Evolutionary conservation across 2,888 invertebrate species (phyloP).

Genomic region (Eucera pruinosa): DNA sequence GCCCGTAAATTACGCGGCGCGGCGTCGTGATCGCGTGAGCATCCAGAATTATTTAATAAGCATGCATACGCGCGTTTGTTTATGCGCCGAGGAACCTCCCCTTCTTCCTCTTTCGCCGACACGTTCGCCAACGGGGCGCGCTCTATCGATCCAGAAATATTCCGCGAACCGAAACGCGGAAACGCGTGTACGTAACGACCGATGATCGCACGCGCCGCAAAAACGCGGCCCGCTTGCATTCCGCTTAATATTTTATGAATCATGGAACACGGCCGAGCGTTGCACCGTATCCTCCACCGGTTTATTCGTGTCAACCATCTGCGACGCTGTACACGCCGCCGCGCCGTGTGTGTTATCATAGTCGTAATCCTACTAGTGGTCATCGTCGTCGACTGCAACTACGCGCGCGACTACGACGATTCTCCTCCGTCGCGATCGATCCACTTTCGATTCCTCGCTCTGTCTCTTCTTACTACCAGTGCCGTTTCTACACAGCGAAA

Average conservation of each 20-base stretch:
- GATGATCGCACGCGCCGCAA: slow-evolving; percentile 25
- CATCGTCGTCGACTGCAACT: too few species aligned
- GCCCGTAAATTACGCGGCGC: slow-evolving; percentile 24
- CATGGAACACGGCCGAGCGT: slow-evolving; percentile 37
- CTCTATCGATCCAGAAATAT: slow-evolving; percentile 44
- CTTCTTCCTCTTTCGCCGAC: neutral
- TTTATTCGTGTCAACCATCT: slow-evolving; percentile 70
- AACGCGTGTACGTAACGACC: slow-evolving; percentile 18
- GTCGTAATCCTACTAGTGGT: neutral
- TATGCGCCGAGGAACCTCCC: slow-evolving; percentile 26
- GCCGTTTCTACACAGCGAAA: too few species aligned
- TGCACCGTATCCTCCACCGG: slow-evolving; percentile 33
- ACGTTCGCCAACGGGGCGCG: too few species aligned
- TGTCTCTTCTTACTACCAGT: neutral
- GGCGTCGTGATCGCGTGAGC: slow-evolving; percentile 50
- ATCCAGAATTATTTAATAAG: slow-evolving; percentile 53
- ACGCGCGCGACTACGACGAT: neutral
- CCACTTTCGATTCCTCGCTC: slow-evolving; percentile 44
- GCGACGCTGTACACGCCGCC: slow-evolving; percentile 5
- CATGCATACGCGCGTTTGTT: slow-evolving; percentile 49
- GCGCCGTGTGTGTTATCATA: slow-evolving; percentile 12
- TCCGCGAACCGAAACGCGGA: slow-evolving; percentile 54
- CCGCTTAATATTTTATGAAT: slow-evolving; percentile 63
- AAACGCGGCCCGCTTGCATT: slow-evolving; percentile 40
- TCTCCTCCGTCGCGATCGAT: too few species aligned